Conservation (phyloP, 2,888 invertebrate genomes). For the Yponomeuta sedellus region DNA sequence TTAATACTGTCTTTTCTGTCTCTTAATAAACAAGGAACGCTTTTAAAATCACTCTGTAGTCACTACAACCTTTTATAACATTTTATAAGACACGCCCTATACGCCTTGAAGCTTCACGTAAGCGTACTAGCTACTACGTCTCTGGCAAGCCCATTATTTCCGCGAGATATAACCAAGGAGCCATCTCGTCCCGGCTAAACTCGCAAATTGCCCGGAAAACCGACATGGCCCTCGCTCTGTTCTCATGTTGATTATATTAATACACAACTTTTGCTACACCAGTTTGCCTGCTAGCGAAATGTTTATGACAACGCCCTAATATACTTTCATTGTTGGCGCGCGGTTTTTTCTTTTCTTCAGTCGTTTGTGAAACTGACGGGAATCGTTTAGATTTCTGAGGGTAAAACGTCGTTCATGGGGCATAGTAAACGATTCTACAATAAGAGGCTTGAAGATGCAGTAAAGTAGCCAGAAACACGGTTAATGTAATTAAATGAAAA, state of each 20-base stretch:
- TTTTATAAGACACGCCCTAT: background rate
- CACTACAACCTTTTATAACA: background rate
- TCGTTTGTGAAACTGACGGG: too few species aligned
- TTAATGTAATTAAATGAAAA: too few species aligned
- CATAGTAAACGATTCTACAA: too few species aligned
- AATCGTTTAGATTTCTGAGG: too few species aligned
- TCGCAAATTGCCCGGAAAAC: conserved; percentile 13
- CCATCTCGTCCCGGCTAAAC: conserved; percentile 8
- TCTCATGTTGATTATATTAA: conserved; percentile 14
- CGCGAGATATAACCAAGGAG: conserved; percentile 14
- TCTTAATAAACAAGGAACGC: too few species aligned
- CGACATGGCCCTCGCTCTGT: conserved; percentile 6
- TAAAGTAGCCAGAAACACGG: too few species aligned
- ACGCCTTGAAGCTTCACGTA: background rate
- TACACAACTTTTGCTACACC: conserved; percentile 5
- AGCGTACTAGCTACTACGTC: background rate
- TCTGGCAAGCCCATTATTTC: conserved; percentile 12
- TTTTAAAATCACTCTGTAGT: too few species aligned
- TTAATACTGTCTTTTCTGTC: too few species aligned
- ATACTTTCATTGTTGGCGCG: background rate
- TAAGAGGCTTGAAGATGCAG: too few species aligned
- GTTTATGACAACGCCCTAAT: conserved; percentile 1
- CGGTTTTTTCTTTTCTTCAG: background rate
- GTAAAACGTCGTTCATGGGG: too few species aligned
- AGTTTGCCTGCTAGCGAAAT: background rate